Percentiles rank a stretch among this genome's conserved stretches.
phyloP scores from a whole-genome alignment of 2,888 invertebrate genomes.

The Fragum fragum region DNA sequence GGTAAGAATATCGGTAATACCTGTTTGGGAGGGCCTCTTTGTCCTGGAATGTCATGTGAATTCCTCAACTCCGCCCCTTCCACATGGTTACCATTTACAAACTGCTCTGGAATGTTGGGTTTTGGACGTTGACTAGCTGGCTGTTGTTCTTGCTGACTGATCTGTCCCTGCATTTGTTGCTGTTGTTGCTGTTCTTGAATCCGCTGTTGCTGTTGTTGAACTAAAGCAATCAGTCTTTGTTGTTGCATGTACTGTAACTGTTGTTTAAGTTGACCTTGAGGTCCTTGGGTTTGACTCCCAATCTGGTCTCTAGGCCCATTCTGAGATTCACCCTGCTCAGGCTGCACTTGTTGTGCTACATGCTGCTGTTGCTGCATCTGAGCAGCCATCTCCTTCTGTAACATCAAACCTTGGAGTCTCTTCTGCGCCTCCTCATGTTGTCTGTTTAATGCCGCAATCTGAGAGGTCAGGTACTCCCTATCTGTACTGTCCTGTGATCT shows the following conservation, averaged over 20 bases:
- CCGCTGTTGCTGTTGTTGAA: conserved; percentile 60
- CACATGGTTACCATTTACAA: conserved; percentile 2
- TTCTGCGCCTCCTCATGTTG: conserved; percentile 84
- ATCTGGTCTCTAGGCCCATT: conserved; percentile 19
- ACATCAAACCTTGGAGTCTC: conserved; percentile 72
- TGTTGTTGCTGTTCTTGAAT: conserved; percentile 50
- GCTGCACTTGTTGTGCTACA: background rate
- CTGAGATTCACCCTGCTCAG: conserved; percentile 61
- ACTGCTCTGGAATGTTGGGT: conserved; percentile 19
- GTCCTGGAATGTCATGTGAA: conserved; percentile 60
- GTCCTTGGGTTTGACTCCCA: conserved; percentile 34
- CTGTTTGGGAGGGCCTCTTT: conserved; percentile 47
- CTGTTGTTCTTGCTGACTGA: conserved; percentile 25
- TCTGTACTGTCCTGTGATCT: conserved; percentile 40
- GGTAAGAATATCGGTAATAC: no score
- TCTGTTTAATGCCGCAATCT: conserved; percentile 82
- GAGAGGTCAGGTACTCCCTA: conserved; percentile 72
- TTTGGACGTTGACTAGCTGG: conserved; percentile 4
- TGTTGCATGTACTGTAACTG: conserved; percentile 58
- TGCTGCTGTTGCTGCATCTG: conserved; percentile 33
- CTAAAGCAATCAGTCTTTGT: conserved; percentile 61
- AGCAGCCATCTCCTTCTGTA: conserved; percentile 9
- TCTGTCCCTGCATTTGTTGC: conserved; percentile 13
- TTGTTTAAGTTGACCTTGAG: conserved; percentile 55
- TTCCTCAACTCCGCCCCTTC: conserved; percentile 38